Conservation (phyloP, 2,888 invertebrate genomes). For the Clanis bilineata region DNA sequence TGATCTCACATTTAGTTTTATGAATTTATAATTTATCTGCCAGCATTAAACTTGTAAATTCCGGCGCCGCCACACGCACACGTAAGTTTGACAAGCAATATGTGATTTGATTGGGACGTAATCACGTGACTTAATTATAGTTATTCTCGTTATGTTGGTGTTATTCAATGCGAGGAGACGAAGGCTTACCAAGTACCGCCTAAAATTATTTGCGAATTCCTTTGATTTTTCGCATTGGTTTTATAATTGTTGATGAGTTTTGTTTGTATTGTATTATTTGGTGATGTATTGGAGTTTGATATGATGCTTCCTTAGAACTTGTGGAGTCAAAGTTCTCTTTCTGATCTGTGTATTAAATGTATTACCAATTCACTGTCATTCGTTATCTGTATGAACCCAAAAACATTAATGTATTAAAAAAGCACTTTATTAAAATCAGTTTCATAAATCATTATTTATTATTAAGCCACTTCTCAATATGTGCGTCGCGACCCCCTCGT, state of each 20-base stretch:
- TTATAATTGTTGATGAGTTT: conserved; percentile 28
- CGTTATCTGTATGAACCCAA: neutral
- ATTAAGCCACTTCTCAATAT: neutral
- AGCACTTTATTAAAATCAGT: neutral
- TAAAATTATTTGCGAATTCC: conserved; percentile 8
- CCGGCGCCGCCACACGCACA: too few species aligned
- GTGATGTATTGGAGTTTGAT: neutral
- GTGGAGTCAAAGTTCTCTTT: neutral
- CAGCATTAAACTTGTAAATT: too few species aligned
- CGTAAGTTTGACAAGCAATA: too few species aligned
- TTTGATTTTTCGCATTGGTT: conserved; percentile 5
- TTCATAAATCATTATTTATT: neutral
- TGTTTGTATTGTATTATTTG: conserved; percentile 16
- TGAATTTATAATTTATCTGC: too few species aligned
- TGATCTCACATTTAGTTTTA: too few species aligned
- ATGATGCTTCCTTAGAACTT: neutral
- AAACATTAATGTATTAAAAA: neutral
- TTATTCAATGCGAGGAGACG: neutral
- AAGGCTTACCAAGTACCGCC: conserved; percentile 3
- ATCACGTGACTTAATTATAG: neutral
- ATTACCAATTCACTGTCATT: neutral
- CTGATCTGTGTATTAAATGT: neutral
- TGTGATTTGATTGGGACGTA: conserved; percentile 1
- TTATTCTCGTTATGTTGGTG: conserved; percentile 4
- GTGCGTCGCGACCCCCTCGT: too few species aligned